phyloP scores from a whole-genome alignment of 2,888 invertebrate species.

The Caenorhabditis sinica region DNA sequence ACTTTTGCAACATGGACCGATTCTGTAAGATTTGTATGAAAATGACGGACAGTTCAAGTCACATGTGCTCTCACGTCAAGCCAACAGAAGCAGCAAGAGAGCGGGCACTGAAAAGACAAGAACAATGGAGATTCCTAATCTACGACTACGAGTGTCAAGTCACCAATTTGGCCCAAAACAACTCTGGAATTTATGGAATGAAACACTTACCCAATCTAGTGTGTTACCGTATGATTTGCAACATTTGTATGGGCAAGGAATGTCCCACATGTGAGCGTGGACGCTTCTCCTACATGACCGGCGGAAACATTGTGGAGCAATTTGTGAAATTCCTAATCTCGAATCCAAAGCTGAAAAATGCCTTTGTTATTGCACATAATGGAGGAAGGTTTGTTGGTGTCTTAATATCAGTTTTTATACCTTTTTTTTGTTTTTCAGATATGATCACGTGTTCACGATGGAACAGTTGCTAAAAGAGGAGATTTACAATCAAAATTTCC shows the following conservation, averaged over 20 bases:
- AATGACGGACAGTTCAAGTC: too few species aligned
- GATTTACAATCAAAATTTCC: not conserved
- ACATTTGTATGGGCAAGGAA: not conserved
- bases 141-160: not conserved
- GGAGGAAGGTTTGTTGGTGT: not conserved
- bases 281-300: too few species aligned
- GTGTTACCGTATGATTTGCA: not conserved
- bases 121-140: not conserved
- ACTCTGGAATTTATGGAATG: too few species aligned
- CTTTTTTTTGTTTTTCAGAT: too few species aligned
- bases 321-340: slow-evolving; percentile 1
- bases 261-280: not conserved
- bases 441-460: not conserved
- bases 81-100: too few species aligned
- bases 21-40: not conserved
- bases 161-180: not conserved
- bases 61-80: too few species aligned
- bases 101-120: too few species aligned
- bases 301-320: not conserved
- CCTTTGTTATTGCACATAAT: not conserved
- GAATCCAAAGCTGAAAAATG: not conserved
- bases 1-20: not conserved
- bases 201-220: not conserved
- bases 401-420: not conserved
- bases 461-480: not conserved